Evolutionary conservation across 2,888 invertebrate species (phyloP).

Genomic region (Microctonus aethiopoides): DNA sequence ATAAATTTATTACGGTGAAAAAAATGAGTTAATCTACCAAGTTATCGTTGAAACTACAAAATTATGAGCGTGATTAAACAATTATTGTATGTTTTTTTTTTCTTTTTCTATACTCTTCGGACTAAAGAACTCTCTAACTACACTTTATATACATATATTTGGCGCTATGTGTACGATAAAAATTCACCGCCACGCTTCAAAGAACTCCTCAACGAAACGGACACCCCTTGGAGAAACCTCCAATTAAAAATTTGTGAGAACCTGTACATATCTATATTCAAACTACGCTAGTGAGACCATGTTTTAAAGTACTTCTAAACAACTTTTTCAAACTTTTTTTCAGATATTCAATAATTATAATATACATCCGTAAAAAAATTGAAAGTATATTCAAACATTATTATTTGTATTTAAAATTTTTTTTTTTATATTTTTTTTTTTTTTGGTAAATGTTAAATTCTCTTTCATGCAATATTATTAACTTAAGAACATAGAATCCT

Average conservation of each 20-base stretch:
- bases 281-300: neutral
- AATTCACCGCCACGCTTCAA: conserved; percentile 28
- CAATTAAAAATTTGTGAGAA: conserved; percentile 42
- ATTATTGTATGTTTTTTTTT: too few relatives aligned
- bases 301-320: neutral
- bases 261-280: neutral
- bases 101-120: too few relatives aligned
- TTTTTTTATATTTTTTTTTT: neutral
- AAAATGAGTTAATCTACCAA: too few relatives aligned
- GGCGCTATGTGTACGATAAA: conserved; percentile 45
- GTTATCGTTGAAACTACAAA: too few relatives aligned
- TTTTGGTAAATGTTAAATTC: neutral
- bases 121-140: too few relatives aligned
- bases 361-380: conserved; percentile 8
- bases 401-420: conserved; percentile 10
- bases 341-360: conserved; percentile 5
- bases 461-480: neutral
- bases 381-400: neutral
- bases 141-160: conserved; percentile 49
- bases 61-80: too few relatives aligned
- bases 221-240: conserved; percentile 29
- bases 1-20: too few relatives aligned
- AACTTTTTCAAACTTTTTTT: conserved; percentile 1
- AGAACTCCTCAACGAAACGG: conserved; percentile 32
- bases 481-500: neutral